Conservation (phyloP, 2,113 vertebrate species). For the Steatornis caripensis region DNA sequence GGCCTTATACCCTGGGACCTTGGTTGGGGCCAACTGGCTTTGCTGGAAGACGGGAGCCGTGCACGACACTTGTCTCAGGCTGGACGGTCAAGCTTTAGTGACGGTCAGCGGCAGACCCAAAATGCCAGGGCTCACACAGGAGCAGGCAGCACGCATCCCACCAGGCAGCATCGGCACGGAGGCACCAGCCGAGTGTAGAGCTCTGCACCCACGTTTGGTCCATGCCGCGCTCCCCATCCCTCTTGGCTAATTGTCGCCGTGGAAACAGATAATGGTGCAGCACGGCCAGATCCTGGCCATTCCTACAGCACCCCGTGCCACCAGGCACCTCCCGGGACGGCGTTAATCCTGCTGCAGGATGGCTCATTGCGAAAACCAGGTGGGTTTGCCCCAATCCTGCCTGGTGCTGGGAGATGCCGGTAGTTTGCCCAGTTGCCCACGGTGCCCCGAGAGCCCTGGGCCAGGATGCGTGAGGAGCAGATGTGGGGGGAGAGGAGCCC, state of each 20-base stretch:
- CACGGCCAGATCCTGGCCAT: rapidly evolving
- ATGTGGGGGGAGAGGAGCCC: rapidly evolving
- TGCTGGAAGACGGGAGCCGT: rapidly evolving
- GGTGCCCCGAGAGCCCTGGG: rapidly evolving
- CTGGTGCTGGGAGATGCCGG: neutral
- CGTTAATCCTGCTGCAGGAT: rapidly evolving
- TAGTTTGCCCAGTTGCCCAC: rapidly evolving
- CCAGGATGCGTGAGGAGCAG: neutral
- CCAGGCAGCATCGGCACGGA: rapidly evolving
- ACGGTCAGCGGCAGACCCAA: neutral
- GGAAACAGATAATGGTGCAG: neutral
- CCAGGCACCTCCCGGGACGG: rapidly evolving
- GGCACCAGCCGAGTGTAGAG: neutral
- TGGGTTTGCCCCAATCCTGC: neutral
- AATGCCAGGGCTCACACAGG: slow-evolving; percentile 20
- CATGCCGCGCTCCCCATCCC: neutral
- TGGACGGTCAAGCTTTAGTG: neutral
- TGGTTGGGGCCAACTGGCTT: rapidly evolving
- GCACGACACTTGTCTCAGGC: neutral
- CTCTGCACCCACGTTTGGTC: neutral
- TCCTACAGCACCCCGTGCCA: rapidly evolving
- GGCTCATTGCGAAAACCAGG: neutral
- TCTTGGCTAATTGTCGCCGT: neutral
- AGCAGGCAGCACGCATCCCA: neutral
- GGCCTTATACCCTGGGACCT: neutral